Evolutionary conservation across 2,888 invertebrate species (phyloP).

Genomic region (Cecidostiba fungosa): DNA sequence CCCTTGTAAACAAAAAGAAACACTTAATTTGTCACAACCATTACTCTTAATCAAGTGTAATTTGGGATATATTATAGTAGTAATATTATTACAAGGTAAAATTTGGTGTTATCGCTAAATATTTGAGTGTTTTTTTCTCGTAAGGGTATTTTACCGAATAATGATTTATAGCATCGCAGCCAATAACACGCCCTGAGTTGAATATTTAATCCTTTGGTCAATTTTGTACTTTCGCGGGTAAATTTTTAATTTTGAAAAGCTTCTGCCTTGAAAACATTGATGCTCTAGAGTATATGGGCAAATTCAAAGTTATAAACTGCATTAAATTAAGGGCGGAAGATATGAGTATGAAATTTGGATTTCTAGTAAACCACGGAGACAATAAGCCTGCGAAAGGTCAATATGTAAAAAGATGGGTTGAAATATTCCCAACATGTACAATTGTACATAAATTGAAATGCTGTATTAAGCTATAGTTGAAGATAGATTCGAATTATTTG

Average conservation of each 20-base stretch:
- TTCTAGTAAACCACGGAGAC: slow-evolving; percentile 10
- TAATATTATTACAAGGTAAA: too few relatives aligned
- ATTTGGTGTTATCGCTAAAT: too few relatives aligned
- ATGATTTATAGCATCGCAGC: background rate
- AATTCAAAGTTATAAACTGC: too few relatives aligned
- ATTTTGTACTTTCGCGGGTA: background rate
- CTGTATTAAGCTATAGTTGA: slow-evolving; percentile 48
- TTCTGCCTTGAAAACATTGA: background rate
- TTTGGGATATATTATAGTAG: background rate
- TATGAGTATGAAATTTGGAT: slow-evolving; percentile 1
- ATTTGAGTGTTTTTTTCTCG: too few relatives aligned
- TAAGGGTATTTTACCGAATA: background rate
- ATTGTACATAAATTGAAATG: slow-evolving; percentile 26
- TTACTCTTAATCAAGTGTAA: background rate
- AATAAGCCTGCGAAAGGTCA: slow-evolving; percentile 42
- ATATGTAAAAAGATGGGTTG: slow-evolving; percentile 17
- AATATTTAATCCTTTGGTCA: background rate
- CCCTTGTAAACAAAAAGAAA: background rate
- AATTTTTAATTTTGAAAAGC: background rate
- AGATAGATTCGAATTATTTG: slow-evolving; percentile 25
- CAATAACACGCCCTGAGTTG: background rate
- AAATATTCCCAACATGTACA: slow-evolving; percentile 7
- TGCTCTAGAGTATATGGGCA: too few relatives aligned
- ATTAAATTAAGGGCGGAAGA: too few relatives aligned
- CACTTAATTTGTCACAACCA: background rate